phyloP scores from a whole-genome alignment of 2,113 vertebrate species.

The Hypanus sabinus region DNA sequence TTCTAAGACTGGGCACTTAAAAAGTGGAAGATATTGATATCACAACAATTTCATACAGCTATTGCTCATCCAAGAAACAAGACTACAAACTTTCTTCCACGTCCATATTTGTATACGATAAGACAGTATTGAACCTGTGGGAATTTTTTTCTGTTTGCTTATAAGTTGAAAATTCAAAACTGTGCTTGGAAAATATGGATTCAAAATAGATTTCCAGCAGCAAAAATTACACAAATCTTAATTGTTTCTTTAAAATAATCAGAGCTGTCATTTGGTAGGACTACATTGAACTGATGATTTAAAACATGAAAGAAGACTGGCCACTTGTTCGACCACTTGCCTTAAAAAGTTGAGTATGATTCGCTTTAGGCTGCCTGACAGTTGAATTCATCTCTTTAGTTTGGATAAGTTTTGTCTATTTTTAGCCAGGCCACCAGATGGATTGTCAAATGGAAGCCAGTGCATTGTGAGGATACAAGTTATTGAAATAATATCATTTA shows the following conservation, averaged over 20 bases:
- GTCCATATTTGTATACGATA: not conserved
- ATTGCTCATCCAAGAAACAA: not conserved
- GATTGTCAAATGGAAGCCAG: not conserved
- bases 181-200: not conserved
- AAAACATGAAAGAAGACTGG: constrained; percentile 10
- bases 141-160: not conserved
- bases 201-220: not conserved
- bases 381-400: not conserved
- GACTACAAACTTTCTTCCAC: not conserved
- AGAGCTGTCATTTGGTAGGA: not conserved
- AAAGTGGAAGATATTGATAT: not conserved
- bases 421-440: not conserved
- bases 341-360: not conserved
- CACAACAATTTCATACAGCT: no score
- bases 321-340: not conserved
- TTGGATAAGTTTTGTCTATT: not conserved
- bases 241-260: not conserved
- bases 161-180: not conserved
- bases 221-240: not conserved
- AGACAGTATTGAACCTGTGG: not conserved
- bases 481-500: not conserved
- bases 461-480: not conserved
- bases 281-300: not conserved
- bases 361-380: not conserved
- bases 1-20: not conserved